Conservation (phyloP, 1,140 invertebrate genomes). For the Heliconius eleuchia region DNA sequence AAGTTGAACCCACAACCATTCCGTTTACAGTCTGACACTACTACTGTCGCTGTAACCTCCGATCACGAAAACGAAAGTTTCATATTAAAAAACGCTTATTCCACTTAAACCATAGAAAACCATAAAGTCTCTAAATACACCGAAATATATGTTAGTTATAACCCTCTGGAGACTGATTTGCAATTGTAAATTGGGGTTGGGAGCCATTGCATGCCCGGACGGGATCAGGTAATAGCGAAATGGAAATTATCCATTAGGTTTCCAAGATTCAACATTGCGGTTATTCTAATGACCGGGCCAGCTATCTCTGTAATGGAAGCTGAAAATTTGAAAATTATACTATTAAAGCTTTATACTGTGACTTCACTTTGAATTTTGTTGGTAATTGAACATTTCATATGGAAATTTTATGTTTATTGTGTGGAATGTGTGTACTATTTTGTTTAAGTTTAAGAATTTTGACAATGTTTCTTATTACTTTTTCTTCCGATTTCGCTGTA, state of each 20-base stretch:
- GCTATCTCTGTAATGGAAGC: constrained; percentile 4
- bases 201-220: constrained; percentile 19
- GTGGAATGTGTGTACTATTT: too few species aligned
- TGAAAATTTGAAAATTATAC: constrained; percentile 13
- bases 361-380: not conserved
- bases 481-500: too few species aligned
- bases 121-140: not conserved
- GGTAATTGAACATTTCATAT: too few species aligned
- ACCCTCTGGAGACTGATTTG: constrained; percentile 22
- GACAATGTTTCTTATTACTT: too few species aligned
- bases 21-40: too few species aligned
- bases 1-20: too few species aligned
- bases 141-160: not conserved
- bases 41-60: too few species aligned
- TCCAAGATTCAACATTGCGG: constrained; percentile 22
- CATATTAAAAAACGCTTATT: too few species aligned
- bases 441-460: too few species aligned
- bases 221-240: constrained; percentile 32
- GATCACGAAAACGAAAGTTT: too few species aligned
- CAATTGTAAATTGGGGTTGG: constrained; percentile 34
- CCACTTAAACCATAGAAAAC: too few species aligned
- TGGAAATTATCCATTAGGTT: constrained; percentile 35
- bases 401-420: too few species aligned
- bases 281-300: constrained; percentile 25
- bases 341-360: not conserved